A percentile compares a stretch with the other conserved stretches of the same genome.
Conservation (phyloP, 2,888 invertebrate genomes). For the Prenolepis imparis region DNA sequence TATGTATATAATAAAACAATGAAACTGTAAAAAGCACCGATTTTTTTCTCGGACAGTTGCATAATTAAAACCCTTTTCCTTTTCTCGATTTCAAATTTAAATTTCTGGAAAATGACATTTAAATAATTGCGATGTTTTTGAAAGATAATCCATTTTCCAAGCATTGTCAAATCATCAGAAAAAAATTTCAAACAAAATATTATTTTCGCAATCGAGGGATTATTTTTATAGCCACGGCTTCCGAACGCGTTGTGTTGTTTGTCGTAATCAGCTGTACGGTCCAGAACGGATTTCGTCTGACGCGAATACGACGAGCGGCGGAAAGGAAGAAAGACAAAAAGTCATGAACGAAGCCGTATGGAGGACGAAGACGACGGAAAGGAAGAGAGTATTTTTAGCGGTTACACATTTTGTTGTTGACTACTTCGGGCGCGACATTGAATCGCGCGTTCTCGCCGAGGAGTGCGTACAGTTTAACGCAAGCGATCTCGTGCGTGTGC, state of each 20-base stretch:
- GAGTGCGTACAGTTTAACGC: conserved; percentile 52
- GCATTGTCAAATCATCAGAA: not conserved
- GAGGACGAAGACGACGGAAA: conserved; percentile 72
- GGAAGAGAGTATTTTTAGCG: conserved; percentile 84
- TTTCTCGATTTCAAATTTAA: not conserved
- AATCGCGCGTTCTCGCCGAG: conserved; percentile 70
- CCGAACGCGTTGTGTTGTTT: conserved; percentile 5
- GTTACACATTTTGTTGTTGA: conserved; percentile 85
- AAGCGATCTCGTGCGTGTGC: conserved; percentile 25
- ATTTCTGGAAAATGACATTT: not conserved
- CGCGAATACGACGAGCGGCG: conserved; percentile 46
- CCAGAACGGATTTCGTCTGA: conserved; percentile 44
- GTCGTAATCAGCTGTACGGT: conserved; percentile 20
- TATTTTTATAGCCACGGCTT: conserved; percentile 28
- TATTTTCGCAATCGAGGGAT: conserved; percentile 3
- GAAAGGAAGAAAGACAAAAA: conserved; percentile 66
- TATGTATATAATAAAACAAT: not conserved
- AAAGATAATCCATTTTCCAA: conserved; percentile 12
- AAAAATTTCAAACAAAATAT: not conserved
- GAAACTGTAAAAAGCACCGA: not conserved
- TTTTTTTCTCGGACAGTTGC: not conserved
- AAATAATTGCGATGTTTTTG: not conserved
- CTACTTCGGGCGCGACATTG: conserved; percentile 81
- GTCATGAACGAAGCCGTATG: conserved; percentile 70
- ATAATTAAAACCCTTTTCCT: not conserved